Conservation (phyloP, 1,140 invertebrate species). For the Chionoecetes opilio region DNA sequence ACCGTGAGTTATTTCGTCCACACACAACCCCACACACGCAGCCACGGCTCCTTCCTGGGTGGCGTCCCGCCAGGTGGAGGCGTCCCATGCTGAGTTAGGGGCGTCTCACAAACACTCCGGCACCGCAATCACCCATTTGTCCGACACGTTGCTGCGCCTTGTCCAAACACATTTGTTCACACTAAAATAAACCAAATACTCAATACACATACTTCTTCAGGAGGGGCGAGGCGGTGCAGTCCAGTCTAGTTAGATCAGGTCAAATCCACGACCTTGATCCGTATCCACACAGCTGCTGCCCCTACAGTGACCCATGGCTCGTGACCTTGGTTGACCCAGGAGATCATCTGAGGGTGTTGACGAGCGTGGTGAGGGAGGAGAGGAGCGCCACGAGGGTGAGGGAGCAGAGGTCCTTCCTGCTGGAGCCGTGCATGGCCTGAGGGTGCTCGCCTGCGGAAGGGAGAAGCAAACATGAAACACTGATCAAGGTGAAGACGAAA, state of each 20-base stretch:
- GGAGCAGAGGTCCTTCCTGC: constrained; percentile 76
- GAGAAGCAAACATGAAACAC: no score
- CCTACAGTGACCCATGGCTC: not conserved
- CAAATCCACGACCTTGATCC: no score
- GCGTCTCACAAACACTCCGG: not conserved
- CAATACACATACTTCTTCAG: not conserved
- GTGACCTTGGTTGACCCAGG: constrained; percentile 29
- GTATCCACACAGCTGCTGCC: not conserved
- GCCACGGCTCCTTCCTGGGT: not conserved
- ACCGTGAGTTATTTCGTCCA: not conserved
- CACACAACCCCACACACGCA: no score
- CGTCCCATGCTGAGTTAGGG: not conserved
- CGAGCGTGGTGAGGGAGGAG: constrained; percentile 51
- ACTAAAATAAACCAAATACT: not conserved
- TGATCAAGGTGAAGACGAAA: no score
- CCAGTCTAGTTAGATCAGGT: not conserved
- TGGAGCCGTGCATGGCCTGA: constrained; percentile 77
- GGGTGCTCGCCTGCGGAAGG: constrained; percentile 74
- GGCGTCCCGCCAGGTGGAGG: not conserved
- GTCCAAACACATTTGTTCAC: not conserved
- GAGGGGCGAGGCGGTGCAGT: no score
- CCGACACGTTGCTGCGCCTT: not conserved
- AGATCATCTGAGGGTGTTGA: constrained; percentile 72
- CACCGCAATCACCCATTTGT: not conserved
- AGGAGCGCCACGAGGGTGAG: constrained; percentile 67